Conservation (phyloP, 2,888 invertebrate species). For the Macrosiphum euphorbiae region DNA sequence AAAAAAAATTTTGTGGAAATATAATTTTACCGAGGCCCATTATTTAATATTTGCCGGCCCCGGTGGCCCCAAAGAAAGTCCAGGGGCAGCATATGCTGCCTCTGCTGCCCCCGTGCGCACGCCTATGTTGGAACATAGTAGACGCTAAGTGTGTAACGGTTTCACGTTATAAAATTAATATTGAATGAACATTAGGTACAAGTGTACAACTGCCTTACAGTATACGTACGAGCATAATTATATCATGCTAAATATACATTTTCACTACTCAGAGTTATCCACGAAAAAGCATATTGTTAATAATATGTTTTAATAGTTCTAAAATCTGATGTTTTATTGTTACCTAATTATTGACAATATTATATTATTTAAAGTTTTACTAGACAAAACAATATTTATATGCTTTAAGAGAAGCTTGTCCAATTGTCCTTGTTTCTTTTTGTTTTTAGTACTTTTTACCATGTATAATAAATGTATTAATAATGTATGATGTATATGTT, state of each 20-base stretch:
- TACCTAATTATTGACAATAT: background rate
- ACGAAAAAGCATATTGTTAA: background rate
- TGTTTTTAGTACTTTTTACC: too few relatives aligned
- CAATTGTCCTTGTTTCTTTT: background rate
- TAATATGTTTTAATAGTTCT: background rate
- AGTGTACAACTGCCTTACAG: background rate
- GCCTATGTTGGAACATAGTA: background rate
- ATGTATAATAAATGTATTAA: background rate
- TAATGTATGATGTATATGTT: background rate
- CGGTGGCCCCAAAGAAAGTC: too few relatives aligned
- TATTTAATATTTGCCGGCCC: too few relatives aligned
- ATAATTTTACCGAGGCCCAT: too few relatives aligned
- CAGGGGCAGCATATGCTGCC: too few relatives aligned
- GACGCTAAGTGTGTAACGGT: background rate
- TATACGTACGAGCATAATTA: too few relatives aligned
- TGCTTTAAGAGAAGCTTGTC: background rate
- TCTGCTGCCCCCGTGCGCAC: too few relatives aligned
- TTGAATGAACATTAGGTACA: background rate
- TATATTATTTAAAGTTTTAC: background rate
- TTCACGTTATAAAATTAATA: background rate
- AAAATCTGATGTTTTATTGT: background rate
- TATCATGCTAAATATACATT: background rate
- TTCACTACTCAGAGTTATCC: background rate
- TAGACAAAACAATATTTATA: background rate
- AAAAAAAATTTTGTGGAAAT: too few relatives aligned